Base-by-base conservation (phyloP, 2,888 invertebrate species). In the Coleophora deauratella region DNA sequence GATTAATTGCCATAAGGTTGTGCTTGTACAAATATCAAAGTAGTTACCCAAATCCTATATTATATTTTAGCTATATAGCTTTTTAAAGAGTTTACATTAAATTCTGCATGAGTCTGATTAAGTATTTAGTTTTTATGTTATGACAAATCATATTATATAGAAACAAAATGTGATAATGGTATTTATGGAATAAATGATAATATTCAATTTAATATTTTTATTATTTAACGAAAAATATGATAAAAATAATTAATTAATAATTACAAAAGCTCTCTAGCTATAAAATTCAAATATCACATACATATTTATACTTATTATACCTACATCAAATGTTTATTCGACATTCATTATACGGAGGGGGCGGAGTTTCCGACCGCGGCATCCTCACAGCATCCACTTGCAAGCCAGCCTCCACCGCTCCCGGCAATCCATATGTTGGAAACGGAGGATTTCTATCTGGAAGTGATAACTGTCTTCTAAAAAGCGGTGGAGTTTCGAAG, bases 91-190 rank as follows among this genome's bases (percentile, higher is more conserved):
- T 78, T 77, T 80, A 80, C 79, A 77, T 79, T 76, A 73, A 79
- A 79, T 79, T 81, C 78, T 59, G 21, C 6, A 67, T 69, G 73
- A 81, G 80, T 81, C 80, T 81, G 80, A 80, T 61, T 77, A 78
- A 79, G 73, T 57, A 59, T 11, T 55, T 66, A 59, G 64, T 59
- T 60, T 61, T 60, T 64, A 66, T 73, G 62, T 61, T 66, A 65
- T 65, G 65, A 75, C 69, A 75, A 62, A 77, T 72, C 71, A 67
- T 74, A 54, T 62, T 59, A 62, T 62, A 60, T 68, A 64, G 61
- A 72, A 70, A 72, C 61, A 62, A 72, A 69, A 74, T 84, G 84
- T 84, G 84, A 84, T 82, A 82, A 76, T 60, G 64, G 63, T 82
- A 81, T 81, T 81, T 81, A 37, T 48, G 43, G 34, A 49, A 45